Evolutionary conservation across 2,888 invertebrate species (phyloP).

Genomic region (Mimachlamys varia): DNA sequence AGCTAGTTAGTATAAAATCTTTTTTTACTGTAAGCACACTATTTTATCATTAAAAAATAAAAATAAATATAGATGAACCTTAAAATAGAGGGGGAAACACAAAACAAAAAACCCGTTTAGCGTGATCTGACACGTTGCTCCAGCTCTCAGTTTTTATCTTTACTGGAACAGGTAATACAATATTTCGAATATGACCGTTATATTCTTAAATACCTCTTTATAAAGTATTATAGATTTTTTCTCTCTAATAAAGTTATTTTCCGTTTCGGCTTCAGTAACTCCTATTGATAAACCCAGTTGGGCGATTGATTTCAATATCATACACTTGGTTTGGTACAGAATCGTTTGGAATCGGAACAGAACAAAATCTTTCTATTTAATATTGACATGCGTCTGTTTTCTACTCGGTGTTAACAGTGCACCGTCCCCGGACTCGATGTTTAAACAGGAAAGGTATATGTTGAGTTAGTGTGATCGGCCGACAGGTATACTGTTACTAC

Average conservation of each 20-base stretch:
- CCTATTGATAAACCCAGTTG: background rate
- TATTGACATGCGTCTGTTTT: background rate
- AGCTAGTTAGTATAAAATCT: too few relatives aligned
- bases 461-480: background rate
- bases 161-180: background rate
- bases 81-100: too few relatives aligned
- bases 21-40: too few relatives aligned
- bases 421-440: background rate
- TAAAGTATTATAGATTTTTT: background rate
- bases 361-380: background rate
- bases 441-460: background rate
- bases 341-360: background rate
- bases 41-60: too few relatives aligned
- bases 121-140: background rate
- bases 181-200: background rate
- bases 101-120: too few relatives aligned
- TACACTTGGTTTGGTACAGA: background rate
- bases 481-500: background rate
- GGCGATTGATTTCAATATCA: background rate
- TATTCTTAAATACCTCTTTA: background rate
- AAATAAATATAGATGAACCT: too few relatives aligned
- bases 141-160: background rate
- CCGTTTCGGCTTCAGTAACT: background rate
- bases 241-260: background rate
- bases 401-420: background rate